Conservation (phyloP, 1,140 invertebrate genomes). For the Magallana ariakensis region DNA sequence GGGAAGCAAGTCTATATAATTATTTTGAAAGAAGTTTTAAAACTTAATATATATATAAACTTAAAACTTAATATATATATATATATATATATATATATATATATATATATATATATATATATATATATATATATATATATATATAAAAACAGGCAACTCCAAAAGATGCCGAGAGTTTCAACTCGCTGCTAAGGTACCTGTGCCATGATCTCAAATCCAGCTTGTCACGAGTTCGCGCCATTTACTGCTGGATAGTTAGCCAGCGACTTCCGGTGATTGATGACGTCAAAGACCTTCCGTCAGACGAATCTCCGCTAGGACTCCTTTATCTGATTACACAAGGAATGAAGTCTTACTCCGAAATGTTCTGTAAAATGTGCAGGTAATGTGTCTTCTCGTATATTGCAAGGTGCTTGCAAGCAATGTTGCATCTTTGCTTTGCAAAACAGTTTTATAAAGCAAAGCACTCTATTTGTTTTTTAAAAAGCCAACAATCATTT, state of each 20-base stretch:
- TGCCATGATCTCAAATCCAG: constrained; percentile 53
- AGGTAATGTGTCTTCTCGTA: constrained; percentile 52
- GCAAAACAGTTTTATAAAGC: no score
- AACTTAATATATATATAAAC: no score
- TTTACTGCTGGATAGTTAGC: constrained; percentile 63
- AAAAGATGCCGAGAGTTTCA: constrained; percentile 47
- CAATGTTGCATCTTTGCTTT: no score
- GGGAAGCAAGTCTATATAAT: no score
- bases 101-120: no score
- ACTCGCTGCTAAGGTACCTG: constrained; percentile 57
- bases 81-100: no score
- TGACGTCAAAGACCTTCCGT: constrained; percentile 51
- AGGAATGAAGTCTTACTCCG: constrained; percentile 55
- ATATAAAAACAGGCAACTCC: constrained; percentile 48
- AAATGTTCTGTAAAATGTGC: constrained; percentile 66
- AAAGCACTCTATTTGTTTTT: no score
- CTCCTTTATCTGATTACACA: constrained; percentile 63
- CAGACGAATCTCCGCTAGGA: constrained; percentile 60
- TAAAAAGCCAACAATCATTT: no score
- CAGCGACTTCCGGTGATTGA: constrained; percentile 54
- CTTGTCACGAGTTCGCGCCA: constrained; percentile 59
- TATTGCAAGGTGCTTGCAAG: no score
- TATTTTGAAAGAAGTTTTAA: no score
- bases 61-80: no score
- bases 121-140: no score